A percentile compares a stretch with the other conserved stretches of the same genome.
Conservation (phyloP, 2,888 invertebrate genomes). For the Eupithecia inturbata region DNA sequence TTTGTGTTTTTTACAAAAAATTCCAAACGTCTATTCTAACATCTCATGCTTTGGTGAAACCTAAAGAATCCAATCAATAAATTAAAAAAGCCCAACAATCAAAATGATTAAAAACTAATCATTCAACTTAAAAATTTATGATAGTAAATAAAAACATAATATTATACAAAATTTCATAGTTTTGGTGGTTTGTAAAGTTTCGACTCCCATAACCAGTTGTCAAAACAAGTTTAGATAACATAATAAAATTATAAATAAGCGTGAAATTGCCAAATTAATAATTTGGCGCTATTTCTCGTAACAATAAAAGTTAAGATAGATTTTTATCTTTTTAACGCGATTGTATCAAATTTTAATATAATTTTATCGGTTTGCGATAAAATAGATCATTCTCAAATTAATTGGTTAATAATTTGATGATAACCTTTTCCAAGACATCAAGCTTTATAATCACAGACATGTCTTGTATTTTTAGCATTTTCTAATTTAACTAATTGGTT, state of each 20-base stretch:
- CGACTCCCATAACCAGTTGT: not conserved
- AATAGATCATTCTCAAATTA: slow-evolving; percentile 1
- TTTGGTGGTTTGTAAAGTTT: slow-evolving; percentile 32
- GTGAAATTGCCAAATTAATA: slow-evolving; percentile 17
- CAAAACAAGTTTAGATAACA: slow-evolving; percentile 25
- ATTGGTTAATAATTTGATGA: not conserved
- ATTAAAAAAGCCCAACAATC: slow-evolving; percentile 12
- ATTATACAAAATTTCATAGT: slow-evolving; percentile 27
- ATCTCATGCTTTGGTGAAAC: not conserved
- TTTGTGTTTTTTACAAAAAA: not conserved
- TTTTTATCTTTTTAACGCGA: not conserved
- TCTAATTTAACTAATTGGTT: not conserved
- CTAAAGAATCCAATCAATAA: slow-evolving; percentile 22
- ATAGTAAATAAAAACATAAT: slow-evolving; percentile 30
- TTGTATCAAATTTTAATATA: not conserved
- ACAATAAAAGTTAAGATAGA: not conserved
- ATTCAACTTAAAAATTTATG: slow-evolving; percentile 34
- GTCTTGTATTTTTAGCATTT: not conserved
- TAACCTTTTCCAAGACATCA: not conserved
- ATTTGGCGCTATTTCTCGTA: slow-evolving; percentile 7
- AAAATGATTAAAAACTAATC: slow-evolving; percentile 34
- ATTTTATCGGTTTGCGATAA: not conserved
- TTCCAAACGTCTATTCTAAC: not conserved
- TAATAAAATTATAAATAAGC: slow-evolving; percentile 21
- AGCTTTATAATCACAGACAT: not conserved